Evolutionary conservation across 2,113 vertebrate genomes (phyloP), one percentile per base, ranked within the genome.

Genomic region (Rhizomys pruinosus): DNA sequence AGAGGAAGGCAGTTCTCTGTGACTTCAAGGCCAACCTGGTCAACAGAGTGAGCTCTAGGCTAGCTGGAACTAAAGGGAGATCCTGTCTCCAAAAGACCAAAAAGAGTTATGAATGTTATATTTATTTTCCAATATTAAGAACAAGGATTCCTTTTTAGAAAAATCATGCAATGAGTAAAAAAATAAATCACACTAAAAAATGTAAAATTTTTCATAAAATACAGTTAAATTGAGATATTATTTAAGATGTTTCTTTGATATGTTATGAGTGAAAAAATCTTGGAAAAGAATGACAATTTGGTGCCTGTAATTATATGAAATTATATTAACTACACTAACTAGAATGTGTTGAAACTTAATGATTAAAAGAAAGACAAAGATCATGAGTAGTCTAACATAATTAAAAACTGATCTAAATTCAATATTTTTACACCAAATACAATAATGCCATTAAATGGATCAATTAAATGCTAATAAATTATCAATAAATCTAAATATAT

Each of bases 311-410:
- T 94, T 97, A 78, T 79, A 79, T 42, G 90, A 72, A 97, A 80
- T 97, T 97, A 97, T 81, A 68, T 85, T 95, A 97, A 97, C 93
- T 95, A 90, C 34, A 91, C 32, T 94, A 98, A 96, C 77, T 72
- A 97, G 39, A 87, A 44, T n/a, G 37, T 89, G 52, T 86, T 84
- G 37, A 96, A 94, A n/a, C 92, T 92, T 96, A 96, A 95, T 89
- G 27, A 84, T 90, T 93, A 96, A 89, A 85, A 92, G 23, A 94
- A 94, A 93, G 57, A 87, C 6, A 96, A 95, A 94, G 39, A 92
- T 92, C 6, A 7, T 32, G 39, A 94, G 76, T 86, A 37, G 55
- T 87, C 55, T 91, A 96, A 96, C 20, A 72, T 42, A 55, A 95
- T 15, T 87, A 80, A 52, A 90, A 91, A 20, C 29, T 85, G 44